phyloP scores from a whole-genome alignment of 2,888 invertebrate genomes.

The Seira musarum region DNA sequence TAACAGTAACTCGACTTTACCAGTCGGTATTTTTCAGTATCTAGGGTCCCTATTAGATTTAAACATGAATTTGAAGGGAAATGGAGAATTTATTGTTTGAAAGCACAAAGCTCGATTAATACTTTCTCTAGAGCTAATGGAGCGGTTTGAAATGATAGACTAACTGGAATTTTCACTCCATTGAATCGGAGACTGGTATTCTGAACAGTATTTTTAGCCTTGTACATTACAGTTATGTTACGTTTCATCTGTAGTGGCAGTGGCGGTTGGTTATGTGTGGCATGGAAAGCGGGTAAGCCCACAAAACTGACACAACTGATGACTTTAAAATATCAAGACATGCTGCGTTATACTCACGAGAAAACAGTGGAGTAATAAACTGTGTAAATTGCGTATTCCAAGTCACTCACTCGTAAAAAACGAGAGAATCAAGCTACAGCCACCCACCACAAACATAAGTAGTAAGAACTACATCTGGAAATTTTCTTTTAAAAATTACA shows the following conservation, averaged over 20 bases:
- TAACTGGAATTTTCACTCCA: conserved; percentile 69
- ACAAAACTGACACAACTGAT: too few relatives aligned
- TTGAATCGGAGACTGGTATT: conserved; percentile 55
- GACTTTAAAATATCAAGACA: too few relatives aligned
- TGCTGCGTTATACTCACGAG: too few relatives aligned
- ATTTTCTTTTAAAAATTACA: conserved; percentile 24
- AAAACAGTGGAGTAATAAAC: neutral
- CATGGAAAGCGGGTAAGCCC: too few relatives aligned
- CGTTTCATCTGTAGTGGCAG: neutral
- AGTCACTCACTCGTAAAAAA: conserved; percentile 3
- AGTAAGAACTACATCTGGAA: too few relatives aligned
- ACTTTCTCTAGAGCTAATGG: conserved; percentile 68
- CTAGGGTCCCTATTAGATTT: too few relatives aligned
- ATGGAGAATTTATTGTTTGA: conserved; percentile 67
- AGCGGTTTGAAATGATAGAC: conserved; percentile 70
- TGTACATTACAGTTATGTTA: conserved; percentile 13
- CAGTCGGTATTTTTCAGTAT: too few relatives aligned
- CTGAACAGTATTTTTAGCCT: too few relatives aligned
- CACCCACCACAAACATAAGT: too few relatives aligned
- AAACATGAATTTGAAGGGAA: conserved; percentile 44
- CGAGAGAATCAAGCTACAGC: neutral
- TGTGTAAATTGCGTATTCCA: neutral
- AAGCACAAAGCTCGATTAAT: conserved; percentile 67
- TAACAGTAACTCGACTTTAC: too few relatives aligned
- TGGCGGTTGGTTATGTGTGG: too few relatives aligned